phyloP scores from a whole-genome alignment of 2,113 vertebrate species.

The Motacilla alba region DNA sequence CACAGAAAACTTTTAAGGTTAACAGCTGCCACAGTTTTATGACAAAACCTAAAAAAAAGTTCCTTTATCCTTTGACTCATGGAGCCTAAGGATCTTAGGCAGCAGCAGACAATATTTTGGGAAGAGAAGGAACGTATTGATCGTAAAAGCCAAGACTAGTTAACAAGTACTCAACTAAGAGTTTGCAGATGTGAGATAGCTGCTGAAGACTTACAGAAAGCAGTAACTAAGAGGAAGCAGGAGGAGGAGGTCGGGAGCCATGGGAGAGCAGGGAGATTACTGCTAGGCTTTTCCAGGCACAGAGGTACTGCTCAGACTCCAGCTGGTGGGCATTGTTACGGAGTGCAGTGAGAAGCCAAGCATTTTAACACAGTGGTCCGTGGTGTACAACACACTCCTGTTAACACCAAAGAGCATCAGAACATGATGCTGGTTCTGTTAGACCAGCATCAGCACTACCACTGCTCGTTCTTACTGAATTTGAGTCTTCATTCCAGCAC shows the following conservation, averaged over 20 bases:
- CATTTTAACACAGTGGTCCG: not conserved
- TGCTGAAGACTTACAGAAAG: not conserved
- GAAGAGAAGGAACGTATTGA: not conserved
- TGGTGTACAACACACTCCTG: too few species aligned
- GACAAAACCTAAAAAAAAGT: not conserved
- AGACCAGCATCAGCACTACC: not conserved
- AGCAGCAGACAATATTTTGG: not conserved
- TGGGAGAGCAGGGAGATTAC: not conserved
- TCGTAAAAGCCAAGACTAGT: not conserved
- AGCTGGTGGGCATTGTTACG: fast-evolving
- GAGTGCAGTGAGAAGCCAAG: not conserved
- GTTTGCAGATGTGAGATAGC: fast-evolving
- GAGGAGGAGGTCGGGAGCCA: not conserved
- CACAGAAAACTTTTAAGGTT: not conserved
- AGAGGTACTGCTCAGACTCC: not conserved
- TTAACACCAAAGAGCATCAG: too few species aligned
- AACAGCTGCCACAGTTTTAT: not conserved
- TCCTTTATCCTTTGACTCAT: not conserved
- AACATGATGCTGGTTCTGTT: not conserved
- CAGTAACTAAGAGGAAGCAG: not conserved
- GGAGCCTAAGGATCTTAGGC: not conserved
- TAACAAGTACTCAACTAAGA: not conserved
- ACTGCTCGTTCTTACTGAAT: not conserved
- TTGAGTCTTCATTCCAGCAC: not conserved
- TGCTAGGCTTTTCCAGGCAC: not conserved